Conservation (phyloP, 2,797 vertebrate genomes). For the Syndactyla subalaris region DNA sequence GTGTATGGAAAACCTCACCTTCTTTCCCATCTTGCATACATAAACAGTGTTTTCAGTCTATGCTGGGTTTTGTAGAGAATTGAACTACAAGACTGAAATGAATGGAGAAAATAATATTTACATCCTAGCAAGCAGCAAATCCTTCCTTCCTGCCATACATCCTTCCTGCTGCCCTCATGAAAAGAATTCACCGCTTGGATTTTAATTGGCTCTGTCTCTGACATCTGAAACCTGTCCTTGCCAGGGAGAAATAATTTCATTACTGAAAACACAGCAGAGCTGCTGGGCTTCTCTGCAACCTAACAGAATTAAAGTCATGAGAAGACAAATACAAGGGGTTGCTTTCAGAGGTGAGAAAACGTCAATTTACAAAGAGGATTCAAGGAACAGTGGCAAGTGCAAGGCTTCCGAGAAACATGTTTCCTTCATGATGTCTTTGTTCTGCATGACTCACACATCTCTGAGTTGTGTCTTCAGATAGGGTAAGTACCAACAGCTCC, state of each 20-base stretch:
- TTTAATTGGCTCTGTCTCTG: slow-evolving; percentile 62
- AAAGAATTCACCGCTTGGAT: slow-evolving; percentile 40
- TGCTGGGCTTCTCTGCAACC: slow-evolving; percentile 53
- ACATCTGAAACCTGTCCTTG: slow-evolving; percentile 68
- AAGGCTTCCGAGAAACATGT: neutral
- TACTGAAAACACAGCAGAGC: slow-evolving; percentile 65
- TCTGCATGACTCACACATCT: neutral
- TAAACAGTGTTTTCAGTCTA: neutral
- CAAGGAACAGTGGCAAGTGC: slow-evolving; percentile 1
- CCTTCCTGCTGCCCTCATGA: slow-evolving; percentile 52
- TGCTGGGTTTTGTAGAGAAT: neutral
- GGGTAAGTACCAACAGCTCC: neutral
- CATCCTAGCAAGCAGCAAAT: slow-evolving; percentile 10
- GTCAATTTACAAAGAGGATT: slow-evolving; percentile 30
- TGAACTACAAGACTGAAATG: slow-evolving; percentile 15
- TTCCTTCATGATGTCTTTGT: neutral
- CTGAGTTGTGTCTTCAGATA: neutral
- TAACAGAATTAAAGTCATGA: slow-evolving; percentile 65
- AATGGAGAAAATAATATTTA: slow-evolving; percentile 54
- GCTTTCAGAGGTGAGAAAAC: slow-evolving; percentile 38
- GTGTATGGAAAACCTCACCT: neutral
- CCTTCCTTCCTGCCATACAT: slow-evolving; percentile 54
- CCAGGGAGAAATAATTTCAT: slow-evolving; percentile 64
- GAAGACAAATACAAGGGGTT: slow-evolving; percentile 47
- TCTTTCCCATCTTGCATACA: neutral